Percentiles rank a stretch among this genome's conserved stretches.
These are phyloP conservation scores for Sphaeridia pumilis DNA, from an alignment of 2,888 invertebrate genomes.

Conservation along the genomic window DNA sequence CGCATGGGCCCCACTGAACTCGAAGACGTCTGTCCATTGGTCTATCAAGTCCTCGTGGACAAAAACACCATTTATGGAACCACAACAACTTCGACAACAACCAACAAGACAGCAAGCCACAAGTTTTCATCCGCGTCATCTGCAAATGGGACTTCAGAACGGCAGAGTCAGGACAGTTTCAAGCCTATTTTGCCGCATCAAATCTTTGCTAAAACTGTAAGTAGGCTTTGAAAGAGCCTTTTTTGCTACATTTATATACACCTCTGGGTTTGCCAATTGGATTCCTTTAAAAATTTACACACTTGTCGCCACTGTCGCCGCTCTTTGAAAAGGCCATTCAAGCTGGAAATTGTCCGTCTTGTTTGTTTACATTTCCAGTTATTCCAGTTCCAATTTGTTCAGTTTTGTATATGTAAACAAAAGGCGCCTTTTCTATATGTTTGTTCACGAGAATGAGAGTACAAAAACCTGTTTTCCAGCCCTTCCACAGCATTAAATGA, in stretches of 20 bases:
- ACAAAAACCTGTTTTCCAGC: not conserved
- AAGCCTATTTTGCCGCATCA: slow-evolving; percentile 33
- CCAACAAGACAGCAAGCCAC: too few relatives aligned
- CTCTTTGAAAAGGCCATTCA: too few relatives aligned
- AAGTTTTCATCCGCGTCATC: slow-evolving; percentile 16
- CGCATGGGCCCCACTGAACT: slow-evolving; percentile 33
- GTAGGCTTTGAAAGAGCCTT: too few relatives aligned
- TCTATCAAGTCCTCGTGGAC: slow-evolving; percentile 32
- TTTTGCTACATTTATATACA: too few relatives aligned
- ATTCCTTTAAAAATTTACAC: not conserved
- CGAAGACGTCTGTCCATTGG: slow-evolving; percentile 33
- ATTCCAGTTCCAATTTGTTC: too few relatives aligned
- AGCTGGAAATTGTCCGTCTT: too few relatives aligned
- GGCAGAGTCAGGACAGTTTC: slow-evolving; percentile 27
- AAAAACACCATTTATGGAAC: slow-evolving; percentile 30
- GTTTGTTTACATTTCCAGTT: too few relatives aligned
- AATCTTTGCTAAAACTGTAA: slow-evolving; percentile 34
- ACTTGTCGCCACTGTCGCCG: not conserved
- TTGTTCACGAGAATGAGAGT: too few relatives aligned
- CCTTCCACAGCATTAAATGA: not conserved
- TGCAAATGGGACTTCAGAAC: slow-evolving; percentile 12
- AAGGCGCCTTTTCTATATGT: too few relatives aligned
- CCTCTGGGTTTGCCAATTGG: not conserved
- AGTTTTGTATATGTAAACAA: too few relatives aligned
- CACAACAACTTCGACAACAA: slow-evolving; percentile 21